These are phyloP conservation scores for Dicyrtomina minuta DNA, from an alignment of 2,888 invertebrate species.

Conservation along the genomic window DNA sequence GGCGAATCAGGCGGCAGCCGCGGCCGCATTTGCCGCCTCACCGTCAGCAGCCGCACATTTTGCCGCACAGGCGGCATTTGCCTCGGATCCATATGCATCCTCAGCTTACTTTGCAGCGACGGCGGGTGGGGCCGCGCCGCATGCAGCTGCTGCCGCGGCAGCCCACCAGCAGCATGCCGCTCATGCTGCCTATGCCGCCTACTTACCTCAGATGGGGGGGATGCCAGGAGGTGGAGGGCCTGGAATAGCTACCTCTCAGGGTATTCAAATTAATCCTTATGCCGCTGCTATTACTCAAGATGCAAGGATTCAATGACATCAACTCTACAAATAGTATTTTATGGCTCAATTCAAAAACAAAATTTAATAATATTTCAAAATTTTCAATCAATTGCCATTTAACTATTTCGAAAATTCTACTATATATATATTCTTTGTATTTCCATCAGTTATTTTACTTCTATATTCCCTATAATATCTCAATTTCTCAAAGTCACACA, in stretches of 20 bases:
- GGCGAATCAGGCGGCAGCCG: constrained; percentile 26
- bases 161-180: constrained; percentile 17
- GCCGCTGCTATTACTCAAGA: constrained; percentile 39
- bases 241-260: constrained; percentile 18
- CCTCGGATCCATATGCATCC: constrained; percentile 43
- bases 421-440: too few relatives aligned
- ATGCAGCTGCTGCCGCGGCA: constrained; percentile 14
- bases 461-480: too few relatives aligned
- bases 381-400: too few relatives aligned
- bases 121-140: constrained; percentile 5
- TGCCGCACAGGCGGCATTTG: constrained; percentile 41
- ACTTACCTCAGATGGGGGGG: constrained; percentile 31
- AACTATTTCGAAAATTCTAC: too few relatives aligned
- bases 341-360: constrained; percentile 15
- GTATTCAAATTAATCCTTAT: constrained; percentile 38
- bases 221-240: constrained; percentile 20
- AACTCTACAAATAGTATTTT: not conserved
- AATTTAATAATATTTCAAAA: too few relatives aligned
- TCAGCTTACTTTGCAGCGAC: constrained; percentile 19
- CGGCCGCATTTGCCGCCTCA: constrained; percentile 25
- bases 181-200: constrained; percentile 37
- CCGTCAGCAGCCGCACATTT: constrained; percentile 39
- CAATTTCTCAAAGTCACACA: too few relatives aligned
- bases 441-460: too few relatives aligned
- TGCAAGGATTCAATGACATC: constrained; percentile 33